These are phyloP conservation scores for Halesus radiatus DNA, from an alignment of 1,140 invertebrate species.

Conservation along the genomic window DNA sequence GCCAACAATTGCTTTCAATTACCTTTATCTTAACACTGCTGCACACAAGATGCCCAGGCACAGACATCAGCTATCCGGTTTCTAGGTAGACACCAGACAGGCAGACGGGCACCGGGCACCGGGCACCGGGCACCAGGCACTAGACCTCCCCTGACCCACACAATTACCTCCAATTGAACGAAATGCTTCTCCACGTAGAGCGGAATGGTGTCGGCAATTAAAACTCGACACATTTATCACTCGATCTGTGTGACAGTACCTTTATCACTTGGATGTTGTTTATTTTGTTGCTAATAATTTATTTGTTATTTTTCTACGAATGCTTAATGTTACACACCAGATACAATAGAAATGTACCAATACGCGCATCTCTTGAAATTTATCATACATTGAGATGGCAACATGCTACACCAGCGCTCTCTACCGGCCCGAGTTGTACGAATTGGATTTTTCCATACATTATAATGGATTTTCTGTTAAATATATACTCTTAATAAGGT, in stretches of 20 bases:
- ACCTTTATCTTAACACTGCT: conserved; percentile 54
- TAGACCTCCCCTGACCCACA: conserved; percentile 27
- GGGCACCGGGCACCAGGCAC: background rate
- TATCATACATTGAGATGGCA: too few species aligned
- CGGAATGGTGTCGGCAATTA: conserved; percentile 18
- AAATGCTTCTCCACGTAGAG: conserved; percentile 30
- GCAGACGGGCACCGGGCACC: too few species aligned
- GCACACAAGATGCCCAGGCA: background rate
- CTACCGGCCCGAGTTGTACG: too few species aligned
- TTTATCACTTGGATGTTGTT: background rate
- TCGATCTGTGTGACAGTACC: background rate
- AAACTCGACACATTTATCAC: conserved; percentile 10
- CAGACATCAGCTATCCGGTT: conserved; percentile 5
- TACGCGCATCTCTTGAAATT: too few species aligned
- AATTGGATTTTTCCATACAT: too few species aligned
- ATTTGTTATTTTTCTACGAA: too few species aligned
- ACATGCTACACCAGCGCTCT: too few species aligned
- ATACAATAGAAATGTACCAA: too few species aligned
- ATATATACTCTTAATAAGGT: too few species aligned
- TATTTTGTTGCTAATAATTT: too few species aligned
- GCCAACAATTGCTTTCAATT: conserved; percentile 55
- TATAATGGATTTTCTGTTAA: too few species aligned
- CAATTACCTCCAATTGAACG: conserved; percentile 48
- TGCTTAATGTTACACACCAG: too few species aligned
- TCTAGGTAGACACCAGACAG: conserved; percentile 1